Conservation (phyloP, 2,113 vertebrate species). For the Solenodon paradoxus region DNA sequence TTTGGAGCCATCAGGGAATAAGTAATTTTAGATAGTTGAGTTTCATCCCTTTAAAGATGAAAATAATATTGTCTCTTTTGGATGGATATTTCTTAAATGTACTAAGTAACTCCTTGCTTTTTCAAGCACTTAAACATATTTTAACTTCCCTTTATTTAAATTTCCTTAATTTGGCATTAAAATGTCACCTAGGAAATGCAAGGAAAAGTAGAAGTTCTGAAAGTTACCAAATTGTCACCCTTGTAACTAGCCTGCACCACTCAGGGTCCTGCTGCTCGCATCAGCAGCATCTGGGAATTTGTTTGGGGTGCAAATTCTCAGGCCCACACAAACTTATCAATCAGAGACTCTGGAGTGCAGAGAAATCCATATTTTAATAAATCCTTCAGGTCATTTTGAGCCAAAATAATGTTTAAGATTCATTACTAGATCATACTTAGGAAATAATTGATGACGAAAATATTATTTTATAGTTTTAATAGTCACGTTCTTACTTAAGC, state of each 20-base stretch:
- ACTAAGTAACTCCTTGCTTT: background rate
- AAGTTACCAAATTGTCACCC: background rate
- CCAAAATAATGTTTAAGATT: background rate
- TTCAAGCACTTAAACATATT: background rate
- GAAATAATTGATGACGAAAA: background rate
- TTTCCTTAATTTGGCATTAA: background rate
- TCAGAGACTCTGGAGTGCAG: background rate
- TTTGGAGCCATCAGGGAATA: background rate
- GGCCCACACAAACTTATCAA: background rate
- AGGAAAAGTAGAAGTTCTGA: background rate
- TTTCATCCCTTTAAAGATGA: conserved; percentile 35
- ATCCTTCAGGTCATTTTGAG: background rate
- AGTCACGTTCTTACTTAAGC: background rate
- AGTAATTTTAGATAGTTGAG: background rate
- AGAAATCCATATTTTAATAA: background rate
- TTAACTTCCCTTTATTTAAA: background rate
- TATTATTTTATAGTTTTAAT: background rate
- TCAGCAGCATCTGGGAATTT: too few relatives aligned
- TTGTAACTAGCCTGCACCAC: too few relatives aligned
- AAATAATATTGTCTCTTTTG: background rate
- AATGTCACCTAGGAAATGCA: background rate
- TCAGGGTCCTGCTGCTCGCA: too few relatives aligned
- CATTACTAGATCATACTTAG: background rate
- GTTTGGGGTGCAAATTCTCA: background rate
- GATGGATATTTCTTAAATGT: background rate